These are phyloP conservation scores for Otis tarda DNA, from an alignment of 2,113 vertebrate genomes.

Conservation along the genomic window DNA sequence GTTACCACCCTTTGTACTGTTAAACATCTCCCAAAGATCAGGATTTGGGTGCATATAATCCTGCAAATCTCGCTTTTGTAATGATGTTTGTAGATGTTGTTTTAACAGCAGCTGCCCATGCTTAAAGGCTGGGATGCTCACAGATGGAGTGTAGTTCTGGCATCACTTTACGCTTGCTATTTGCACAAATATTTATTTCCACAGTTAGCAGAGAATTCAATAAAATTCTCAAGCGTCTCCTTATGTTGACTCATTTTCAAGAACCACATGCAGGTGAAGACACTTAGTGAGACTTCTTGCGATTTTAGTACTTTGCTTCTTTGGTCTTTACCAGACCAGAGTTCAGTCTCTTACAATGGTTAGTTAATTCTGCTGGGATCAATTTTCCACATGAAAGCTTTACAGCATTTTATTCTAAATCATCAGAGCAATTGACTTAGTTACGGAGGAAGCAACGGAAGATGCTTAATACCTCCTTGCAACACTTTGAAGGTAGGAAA, in stretches of 20 bases:
- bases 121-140: neutral
- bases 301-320: neutral
- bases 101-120: neutral
- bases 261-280: neutral
- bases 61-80: neutral
- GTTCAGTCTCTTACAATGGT: neutral
- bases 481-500: neutral
- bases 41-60: neutral
- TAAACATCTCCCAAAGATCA: neutral
- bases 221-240: neutral
- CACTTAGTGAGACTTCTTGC: neutral
- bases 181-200: conserved; percentile 20
- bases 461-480: neutral
- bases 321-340: neutral
- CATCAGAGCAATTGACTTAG: neutral
- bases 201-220: neutral
- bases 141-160: neutral
- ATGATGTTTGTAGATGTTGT: neutral
- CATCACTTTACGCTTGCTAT: neutral
- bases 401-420: neutral
- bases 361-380: neutral
- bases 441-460: neutral
- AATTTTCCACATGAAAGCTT: neutral
- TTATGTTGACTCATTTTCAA: neutral
- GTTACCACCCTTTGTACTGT: neutral